These are phyloP conservation scores for Andricus grossulariae DNA, from an alignment of 1,140 invertebrate species.

Conservation along the genomic window DNA sequence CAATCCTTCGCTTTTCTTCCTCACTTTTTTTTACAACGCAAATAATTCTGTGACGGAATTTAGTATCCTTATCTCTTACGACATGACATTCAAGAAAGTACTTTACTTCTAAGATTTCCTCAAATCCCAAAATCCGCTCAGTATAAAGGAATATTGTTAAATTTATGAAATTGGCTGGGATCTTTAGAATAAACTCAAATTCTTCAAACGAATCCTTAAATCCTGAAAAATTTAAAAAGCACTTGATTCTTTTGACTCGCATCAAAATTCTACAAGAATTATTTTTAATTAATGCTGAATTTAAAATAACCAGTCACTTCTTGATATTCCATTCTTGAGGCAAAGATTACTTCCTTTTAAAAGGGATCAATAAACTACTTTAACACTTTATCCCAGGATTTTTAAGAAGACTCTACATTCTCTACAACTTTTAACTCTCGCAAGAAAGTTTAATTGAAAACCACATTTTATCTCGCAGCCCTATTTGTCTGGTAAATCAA, in stretches of 20 bases:
- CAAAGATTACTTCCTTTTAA: neutral
- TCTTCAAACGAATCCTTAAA: neutral
- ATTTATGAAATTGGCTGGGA: too few relatives aligned
- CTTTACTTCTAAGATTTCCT: too few relatives aligned
- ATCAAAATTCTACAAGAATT: neutral
- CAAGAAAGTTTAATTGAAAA: constrained; percentile 25
- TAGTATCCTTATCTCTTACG: too few relatives aligned
- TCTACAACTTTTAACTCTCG: constrained; percentile 1
- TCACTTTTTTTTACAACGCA: too few relatives aligned
- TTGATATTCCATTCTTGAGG: neutral
- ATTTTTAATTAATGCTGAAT: neutral
- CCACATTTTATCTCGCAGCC: constrained; percentile 5
- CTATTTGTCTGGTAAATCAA: constrained; percentile 1
- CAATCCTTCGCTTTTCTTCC: too few relatives aligned
- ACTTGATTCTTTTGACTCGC: neutral
- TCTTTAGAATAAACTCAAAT: neutral
- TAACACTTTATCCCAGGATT: neutral
- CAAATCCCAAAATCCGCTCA: too few relatives aligned
- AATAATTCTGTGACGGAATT: too few relatives aligned
- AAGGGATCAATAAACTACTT: neutral
- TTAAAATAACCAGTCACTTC: neutral
- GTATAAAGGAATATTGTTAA: too few relatives aligned
- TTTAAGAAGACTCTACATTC: neutral
- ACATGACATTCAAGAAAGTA: too few relatives aligned
- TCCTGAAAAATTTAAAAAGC: neutral